A percentile compares a stretch with the other conserved stretches of the same genome.
Conservation (phyloP, 2,113 vertebrate genomes). For the Pollimyrus isidori region DNA sequence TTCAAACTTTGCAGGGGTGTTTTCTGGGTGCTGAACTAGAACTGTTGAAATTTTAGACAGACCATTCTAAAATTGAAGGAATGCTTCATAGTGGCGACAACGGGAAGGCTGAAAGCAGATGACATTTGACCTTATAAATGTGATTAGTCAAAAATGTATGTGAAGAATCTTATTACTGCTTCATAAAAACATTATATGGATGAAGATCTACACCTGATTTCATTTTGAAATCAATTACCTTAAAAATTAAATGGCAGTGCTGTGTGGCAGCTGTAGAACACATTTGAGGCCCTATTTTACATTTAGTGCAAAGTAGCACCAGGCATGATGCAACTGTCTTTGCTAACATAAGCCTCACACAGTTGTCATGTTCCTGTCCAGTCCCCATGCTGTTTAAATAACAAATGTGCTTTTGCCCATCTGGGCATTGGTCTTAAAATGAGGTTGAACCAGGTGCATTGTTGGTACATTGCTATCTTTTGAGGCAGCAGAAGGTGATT, state of each 20-base stretch:
- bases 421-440: not conserved
- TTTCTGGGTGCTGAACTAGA: not conserved
- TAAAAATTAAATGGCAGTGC: not conserved
- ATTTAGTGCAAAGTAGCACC: not conserved
- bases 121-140: not conserved
- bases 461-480: not conserved
- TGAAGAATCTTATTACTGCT: not conserved
- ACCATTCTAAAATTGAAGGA: not conserved
- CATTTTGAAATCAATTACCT: not conserved
- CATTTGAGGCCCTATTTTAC: not conserved
- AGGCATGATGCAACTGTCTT: not conserved
- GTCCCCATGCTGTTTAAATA: not conserved
- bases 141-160: not conserved
- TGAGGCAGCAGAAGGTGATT: not conserved
- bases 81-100: not conserved
- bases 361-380: not conserved
- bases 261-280: not conserved
- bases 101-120: not conserved
- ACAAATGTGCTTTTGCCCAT: not conserved
- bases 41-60: not conserved
- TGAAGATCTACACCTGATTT: not conserved
- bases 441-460: not conserved
- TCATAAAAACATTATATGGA: not conserved
- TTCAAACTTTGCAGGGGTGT: not conserved
- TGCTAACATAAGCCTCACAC: not conserved